These are phyloP conservation scores for Trematocara unimaculatum DNA, from an alignment of 2,113 vertebrate species.

Conservation along the genomic window DNA sequence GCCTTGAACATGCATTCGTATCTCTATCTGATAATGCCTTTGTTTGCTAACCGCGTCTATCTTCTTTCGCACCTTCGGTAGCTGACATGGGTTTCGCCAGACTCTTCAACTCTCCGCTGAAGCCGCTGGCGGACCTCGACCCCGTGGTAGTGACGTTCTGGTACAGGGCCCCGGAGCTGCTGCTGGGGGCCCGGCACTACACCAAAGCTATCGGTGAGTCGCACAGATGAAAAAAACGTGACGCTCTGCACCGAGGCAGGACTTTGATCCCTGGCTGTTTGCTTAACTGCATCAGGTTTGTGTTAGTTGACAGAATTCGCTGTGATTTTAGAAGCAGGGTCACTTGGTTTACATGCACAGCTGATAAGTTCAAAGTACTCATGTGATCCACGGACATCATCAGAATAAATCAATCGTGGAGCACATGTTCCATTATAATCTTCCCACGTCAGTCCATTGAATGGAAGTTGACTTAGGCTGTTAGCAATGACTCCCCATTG, in stretches of 20 bases:
- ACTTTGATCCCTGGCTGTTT: background rate
- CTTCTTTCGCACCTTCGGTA: conserved; percentile 39
- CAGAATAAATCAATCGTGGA: background rate
- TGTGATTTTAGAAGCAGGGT: background rate
- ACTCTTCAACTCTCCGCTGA: conserved; percentile 98
- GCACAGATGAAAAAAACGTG: background rate
- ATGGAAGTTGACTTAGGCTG: background rate
- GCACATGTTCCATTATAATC: background rate
- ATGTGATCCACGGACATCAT: background rate
- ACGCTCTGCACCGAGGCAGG: background rate
- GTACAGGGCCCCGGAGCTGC: conserved; percentile 96
- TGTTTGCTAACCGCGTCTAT: background rate
- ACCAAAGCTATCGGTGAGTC: conserved; percentile 98
- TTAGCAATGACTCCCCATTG: background rate
- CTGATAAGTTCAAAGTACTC: background rate
- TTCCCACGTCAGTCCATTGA: background rate
- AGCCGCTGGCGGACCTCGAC: conserved; percentile 98
- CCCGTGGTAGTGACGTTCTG: conserved; percentile 99
- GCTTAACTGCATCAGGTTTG: background rate
- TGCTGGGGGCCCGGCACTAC: conserved; percentile 95
- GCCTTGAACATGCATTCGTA: background rate
- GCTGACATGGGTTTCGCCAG: conserved; percentile 99
- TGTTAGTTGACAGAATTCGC: background rate
- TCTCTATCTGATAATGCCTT: background rate
- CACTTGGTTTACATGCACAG: background rate